These are phyloP conservation scores for Anableps anableps DNA, from an alignment of 2,797 vertebrate species.

Conservation along the genomic window DNA sequence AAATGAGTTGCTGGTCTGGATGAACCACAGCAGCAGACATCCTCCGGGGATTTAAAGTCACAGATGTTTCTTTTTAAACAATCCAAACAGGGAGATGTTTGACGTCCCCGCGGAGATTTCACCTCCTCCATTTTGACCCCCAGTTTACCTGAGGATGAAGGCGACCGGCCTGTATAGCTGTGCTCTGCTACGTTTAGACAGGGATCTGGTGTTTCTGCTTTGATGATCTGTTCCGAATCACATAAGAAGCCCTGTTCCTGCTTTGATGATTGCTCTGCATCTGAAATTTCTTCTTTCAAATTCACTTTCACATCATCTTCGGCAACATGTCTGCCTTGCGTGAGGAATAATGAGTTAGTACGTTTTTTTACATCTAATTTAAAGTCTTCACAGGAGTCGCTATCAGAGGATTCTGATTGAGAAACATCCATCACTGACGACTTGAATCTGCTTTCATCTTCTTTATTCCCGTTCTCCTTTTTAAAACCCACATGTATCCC, in stretches of 20 bases:
- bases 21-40: constrained; percentile 42
- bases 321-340: constrained; percentile 23
- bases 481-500: constrained; percentile 38
- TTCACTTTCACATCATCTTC: constrained; percentile 28
- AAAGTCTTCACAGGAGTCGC: constrained; percentile 52
- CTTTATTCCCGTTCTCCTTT: constrained; percentile 52
- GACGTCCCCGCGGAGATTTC: constrained; percentile 25
- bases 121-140: constrained; percentile 74
- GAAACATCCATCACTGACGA: constrained; percentile 53
- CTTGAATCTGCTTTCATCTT: constrained; percentile 28
- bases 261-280: constrained; percentile 42
- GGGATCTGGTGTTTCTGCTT: constrained; percentile 63
- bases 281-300: constrained; percentile 49
- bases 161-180: constrained; percentile 74
- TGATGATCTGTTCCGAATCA: constrained; percentile 49
- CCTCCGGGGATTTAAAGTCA: constrained; percentile 32
- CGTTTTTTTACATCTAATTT: constrained; percentile 50
- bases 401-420: constrained; percentile 58
- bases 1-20: constrained; percentile 15
- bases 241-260: constrained; percentile 45
- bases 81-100: constrained; percentile 52
- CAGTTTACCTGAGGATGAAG: constrained; percentile 74
- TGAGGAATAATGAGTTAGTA: constrained; percentile 32
- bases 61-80: constrained; percentile 43
- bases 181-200: constrained; percentile 72